Conservation (phyloP, 2,888 invertebrate species). For the Meliscaeva auricollis region DNA sequence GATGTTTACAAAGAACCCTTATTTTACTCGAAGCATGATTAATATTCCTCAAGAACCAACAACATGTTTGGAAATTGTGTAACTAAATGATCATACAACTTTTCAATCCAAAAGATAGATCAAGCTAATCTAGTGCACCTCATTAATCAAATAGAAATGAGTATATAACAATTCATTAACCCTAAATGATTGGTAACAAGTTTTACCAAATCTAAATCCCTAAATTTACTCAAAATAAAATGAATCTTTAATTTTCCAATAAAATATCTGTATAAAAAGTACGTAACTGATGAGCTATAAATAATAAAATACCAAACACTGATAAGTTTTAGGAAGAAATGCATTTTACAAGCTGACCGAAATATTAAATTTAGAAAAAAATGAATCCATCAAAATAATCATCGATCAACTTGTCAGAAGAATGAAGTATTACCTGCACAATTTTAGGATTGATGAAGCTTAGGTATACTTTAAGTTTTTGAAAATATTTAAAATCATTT, state of each 20-base stretch:
- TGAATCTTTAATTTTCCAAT: too few species aligned
- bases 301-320: background rate
- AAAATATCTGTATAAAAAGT: background rate
- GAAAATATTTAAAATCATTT: too few species aligned
- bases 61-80: too few species aligned
- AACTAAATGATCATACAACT: background rate
- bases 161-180: background rate
- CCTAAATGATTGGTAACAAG: background rate
- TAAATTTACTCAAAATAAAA: too few species aligned
- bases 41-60: background rate
- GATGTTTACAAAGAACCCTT: too few species aligned
- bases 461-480: too few species aligned
- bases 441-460: slow-evolving; percentile 4
- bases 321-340: slow-evolving; percentile 7
- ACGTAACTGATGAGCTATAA: background rate
- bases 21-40: background rate
- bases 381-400: slow-evolving; percentile 24
- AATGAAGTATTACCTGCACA: background rate
- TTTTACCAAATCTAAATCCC: background rate
- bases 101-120: background rate
- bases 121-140: background rate
- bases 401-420: slow-evolving; percentile 9
- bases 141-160: background rate
- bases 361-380: background rate
- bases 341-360: background rate